Evolutionary conservation across 2,113 vertebrate species (phyloP).

Genomic region (Corythoichthys haematopterus): DNA sequence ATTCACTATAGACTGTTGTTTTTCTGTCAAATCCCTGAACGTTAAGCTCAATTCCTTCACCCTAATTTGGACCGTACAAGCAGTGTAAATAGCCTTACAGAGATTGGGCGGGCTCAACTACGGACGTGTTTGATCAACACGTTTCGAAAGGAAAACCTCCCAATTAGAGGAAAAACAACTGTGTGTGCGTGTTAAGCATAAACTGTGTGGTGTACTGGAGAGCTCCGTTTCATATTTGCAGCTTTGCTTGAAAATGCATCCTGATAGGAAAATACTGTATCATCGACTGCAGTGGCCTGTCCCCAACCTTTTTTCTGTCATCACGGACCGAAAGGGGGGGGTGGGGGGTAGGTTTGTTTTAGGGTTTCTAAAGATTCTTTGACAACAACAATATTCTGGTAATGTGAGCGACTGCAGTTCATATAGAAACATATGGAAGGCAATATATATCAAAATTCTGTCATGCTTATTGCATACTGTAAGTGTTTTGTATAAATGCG

Average conservation of each 20-base stretch:
- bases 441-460: too few relatives aligned
- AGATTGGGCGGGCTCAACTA: constrained; percentile 20
- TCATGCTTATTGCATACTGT: too few relatives aligned
- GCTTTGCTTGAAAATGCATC: neutral
- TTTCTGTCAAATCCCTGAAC: constrained; percentile 14
- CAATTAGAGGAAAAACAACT: constrained; percentile 21
- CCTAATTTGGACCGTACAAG: constrained; percentile 37
- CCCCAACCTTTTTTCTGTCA: too few relatives aligned
- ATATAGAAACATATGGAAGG: neutral
- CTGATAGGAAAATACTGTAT: neutral
- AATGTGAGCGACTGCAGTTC: neutral
- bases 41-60: constrained; percentile 24
- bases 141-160: constrained; percentile 22
- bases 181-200: neutral
- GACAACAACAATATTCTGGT: neutral
- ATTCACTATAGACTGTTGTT: constrained; percentile 23
- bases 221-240: neutral
- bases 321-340: too few relatives aligned
- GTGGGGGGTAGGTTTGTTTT: too few relatives aligned
- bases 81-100: constrained; percentile 38
- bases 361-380: neutral
- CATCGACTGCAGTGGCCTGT: too few relatives aligned
- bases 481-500: too few relatives aligned
- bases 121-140: constrained; percentile 42
- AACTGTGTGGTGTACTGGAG: neutral